Percentiles rank a stretch among this genome's conserved stretches.
phyloP scores from a whole-genome alignment of 2,888 invertebrate species.

The Sarcophaga carnaria region DNA sequence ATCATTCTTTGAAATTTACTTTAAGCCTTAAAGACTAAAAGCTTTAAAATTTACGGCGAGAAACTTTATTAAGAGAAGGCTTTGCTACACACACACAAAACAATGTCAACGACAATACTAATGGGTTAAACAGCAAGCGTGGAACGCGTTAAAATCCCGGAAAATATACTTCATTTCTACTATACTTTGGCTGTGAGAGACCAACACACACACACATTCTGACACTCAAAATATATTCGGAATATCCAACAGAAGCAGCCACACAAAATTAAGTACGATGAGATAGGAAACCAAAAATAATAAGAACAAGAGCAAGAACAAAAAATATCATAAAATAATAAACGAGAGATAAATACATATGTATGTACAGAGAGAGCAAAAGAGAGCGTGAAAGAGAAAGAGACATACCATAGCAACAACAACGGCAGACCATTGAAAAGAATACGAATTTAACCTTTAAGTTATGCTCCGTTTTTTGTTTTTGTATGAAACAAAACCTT shows the following conservation, averaged over 20 bases:
- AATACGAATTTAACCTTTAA: conserved; percentile 61
- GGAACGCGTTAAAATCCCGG: not conserved
- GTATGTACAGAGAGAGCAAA: not conserved
- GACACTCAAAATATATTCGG: no score
- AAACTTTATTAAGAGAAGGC: conserved; percentile 53
- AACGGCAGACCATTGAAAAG: not conserved
- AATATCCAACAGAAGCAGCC: not conserved
- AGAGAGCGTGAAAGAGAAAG: not conserved
- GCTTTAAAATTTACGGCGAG: not conserved
- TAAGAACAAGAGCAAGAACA: not conserved
- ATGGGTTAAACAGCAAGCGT: not conserved
- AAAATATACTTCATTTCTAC: not conserved
- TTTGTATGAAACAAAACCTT: conserved; percentile 5
- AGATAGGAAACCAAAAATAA: not conserved
- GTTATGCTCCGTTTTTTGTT: not conserved
- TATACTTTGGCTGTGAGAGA: no score
- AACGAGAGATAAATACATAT: not conserved
- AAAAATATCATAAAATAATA: not conserved
- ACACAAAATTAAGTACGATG: conserved; percentile 6
- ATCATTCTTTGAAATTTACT: not conserved
- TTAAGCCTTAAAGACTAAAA: not conserved
- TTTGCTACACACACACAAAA: conserved; percentile 30
- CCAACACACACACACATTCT: no score
- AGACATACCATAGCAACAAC: not conserved
- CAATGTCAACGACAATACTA: not conserved